These are phyloP conservation scores for Uloborus diversus DNA, from an alignment of 1,140 invertebrate species.

Conservation along the genomic window DNA sequence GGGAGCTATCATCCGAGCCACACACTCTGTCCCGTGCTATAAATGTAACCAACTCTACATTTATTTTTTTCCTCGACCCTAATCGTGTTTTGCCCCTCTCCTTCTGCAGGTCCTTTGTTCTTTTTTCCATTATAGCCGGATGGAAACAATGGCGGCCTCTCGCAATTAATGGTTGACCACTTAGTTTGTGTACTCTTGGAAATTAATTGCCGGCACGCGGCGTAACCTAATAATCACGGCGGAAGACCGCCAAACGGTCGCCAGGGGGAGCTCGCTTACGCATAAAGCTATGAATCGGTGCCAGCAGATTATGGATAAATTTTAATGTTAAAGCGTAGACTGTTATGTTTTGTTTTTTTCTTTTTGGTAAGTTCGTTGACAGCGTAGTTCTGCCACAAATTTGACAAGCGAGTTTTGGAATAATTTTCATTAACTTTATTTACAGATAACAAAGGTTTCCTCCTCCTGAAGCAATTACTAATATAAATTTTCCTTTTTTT, in stretches of 20 bases:
- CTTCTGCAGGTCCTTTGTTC: background rate
- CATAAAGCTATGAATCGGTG: conserved; percentile 19
- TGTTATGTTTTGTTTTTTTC: too few species aligned
- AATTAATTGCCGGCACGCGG: conserved; percentile 47
- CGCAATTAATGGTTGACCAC: conserved; percentile 52
- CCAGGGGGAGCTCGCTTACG: conserved; percentile 41
- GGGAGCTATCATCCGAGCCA: background rate
- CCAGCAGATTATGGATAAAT: conserved; percentile 47
- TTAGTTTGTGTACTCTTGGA: conserved; percentile 46
- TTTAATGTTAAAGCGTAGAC: too few species aligned
- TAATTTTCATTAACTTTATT: too few species aligned
- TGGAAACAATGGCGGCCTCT: conserved; percentile 30
- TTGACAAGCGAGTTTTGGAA: too few species aligned
- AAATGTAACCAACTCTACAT: conserved; percentile 2
- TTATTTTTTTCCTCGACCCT: background rate
- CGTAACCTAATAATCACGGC: conserved; percentile 48
- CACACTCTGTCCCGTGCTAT: conserved; percentile 12
- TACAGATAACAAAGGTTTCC: too few species aligned
- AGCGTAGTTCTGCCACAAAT: too few species aligned
- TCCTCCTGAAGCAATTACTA: too few species aligned
- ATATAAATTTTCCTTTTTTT: too few species aligned
- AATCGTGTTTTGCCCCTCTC: background rate
- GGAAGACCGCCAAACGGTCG: conserved; percentile 49
- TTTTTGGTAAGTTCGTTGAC: too few species aligned
- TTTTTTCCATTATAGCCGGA: background rate